Conservation (phyloP, 2,113 vertebrate species). For the Dromas ardeola region DNA sequence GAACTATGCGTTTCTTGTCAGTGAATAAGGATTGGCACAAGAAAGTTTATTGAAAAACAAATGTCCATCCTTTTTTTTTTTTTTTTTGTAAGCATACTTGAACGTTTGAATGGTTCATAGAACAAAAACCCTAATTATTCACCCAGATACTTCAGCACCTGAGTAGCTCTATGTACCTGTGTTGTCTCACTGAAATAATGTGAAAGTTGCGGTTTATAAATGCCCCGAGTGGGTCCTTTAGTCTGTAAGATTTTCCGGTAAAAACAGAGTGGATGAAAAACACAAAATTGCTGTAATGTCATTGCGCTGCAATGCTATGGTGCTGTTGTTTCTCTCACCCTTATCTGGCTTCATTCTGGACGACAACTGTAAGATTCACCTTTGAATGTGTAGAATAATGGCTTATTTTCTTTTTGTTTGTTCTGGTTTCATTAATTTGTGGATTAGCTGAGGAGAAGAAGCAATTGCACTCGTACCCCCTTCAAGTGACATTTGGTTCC, state of each 20-base stretch:
- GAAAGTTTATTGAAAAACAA: neutral
- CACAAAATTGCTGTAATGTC: neutral
- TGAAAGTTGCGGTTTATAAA: neutral
- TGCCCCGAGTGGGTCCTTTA: neutral
- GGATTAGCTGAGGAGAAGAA: slow-evolving; percentile 15
- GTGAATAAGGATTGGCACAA: neutral
- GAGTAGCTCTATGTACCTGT: neutral
- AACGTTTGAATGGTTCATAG: neutral
- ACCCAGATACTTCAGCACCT: neutral
- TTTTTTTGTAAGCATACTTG: neutral
- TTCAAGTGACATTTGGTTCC: slow-evolving; percentile 44
- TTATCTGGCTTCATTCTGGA: neutral
- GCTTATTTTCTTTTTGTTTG: neutral
- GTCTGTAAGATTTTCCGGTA: neutral
- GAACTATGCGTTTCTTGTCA: neutral
- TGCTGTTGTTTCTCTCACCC: neutral
- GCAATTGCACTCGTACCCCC: slow-evolving; percentile 24
- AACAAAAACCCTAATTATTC: neutral
- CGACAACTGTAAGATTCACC: neutral
- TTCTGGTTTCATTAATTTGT: slow-evolving; percentile 38
- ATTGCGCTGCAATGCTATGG: neutral
- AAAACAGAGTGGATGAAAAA: neutral
- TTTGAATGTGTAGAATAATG: neutral
- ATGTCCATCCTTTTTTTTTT: neutral
- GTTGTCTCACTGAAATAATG: neutral